Percentiles rank a stretch among this genome's conserved stretches.
phyloP scores from a whole-genome alignment of 2,888 invertebrate species.

The Frankliniella intonsa region DNA sequence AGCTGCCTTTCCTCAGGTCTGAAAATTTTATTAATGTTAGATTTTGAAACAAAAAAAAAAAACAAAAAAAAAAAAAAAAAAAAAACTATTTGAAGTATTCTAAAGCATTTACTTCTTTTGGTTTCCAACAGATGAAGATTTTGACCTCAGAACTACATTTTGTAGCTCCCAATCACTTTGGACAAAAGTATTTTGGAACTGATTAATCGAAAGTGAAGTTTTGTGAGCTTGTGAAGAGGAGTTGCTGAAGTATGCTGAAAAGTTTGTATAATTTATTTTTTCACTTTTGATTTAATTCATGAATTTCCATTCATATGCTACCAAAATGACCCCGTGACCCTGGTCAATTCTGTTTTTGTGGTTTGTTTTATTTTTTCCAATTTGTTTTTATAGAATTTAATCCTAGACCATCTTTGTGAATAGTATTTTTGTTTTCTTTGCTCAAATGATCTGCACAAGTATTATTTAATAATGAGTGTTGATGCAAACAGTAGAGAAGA shows the following conservation, averaged over 20 bases:
- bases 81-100: slow-evolving; percentile 12
- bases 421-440: neutral
- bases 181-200: slow-evolving; percentile 97
- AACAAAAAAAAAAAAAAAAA: neutral
- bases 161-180: slow-evolving; percentile 96
- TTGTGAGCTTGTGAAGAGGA: no score
- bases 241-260: slow-evolving; percentile 12
- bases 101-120: slow-evolving; percentile 23
- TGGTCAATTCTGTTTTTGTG: no score
- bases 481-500: no score
- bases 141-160: slow-evolving; percentile 93
- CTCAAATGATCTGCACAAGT: neutral
- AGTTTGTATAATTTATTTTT: slow-evolving; percentile 31
- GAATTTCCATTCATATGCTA: neutral
- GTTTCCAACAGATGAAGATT: slow-evolving; percentile 69
- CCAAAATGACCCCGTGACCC: no score
- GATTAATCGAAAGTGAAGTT: slow-evolving; percentile 55
- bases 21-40: slow-evolving; percentile 35
- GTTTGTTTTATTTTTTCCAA: neutral
- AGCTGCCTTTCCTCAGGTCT: slow-evolving; percentile 69
- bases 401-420: neutral
- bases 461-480: neutral
- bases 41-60: slow-evolving; percentile 27
- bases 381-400: neutral
- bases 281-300: neutral